Evolutionary conservation across 2,888 invertebrate genomes (phyloP).

Genomic region (Thera britannica): DNA sequence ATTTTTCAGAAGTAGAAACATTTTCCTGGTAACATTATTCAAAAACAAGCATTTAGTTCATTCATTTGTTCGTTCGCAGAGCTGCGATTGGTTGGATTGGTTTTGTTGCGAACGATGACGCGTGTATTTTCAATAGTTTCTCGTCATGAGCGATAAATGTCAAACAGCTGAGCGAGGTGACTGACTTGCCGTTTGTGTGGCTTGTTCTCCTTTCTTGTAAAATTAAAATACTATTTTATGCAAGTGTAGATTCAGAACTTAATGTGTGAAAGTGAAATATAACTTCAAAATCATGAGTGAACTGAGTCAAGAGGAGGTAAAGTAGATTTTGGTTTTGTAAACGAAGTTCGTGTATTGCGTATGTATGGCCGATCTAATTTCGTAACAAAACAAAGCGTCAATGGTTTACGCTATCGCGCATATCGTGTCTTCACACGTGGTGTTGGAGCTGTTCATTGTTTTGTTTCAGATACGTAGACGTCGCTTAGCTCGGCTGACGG

Average conservation of each 20-base stretch:
- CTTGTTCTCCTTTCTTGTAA: constrained; percentile 71
- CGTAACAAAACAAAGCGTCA: constrained; percentile 84
- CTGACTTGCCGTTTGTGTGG: constrained; percentile 81
- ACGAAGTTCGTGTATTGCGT: constrained; percentile 76
- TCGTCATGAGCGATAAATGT: constrained; percentile 79
- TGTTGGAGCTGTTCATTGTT: constrained; percentile 54
- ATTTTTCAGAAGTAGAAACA: too few relatives aligned
- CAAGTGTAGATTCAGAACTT: constrained; percentile 59
- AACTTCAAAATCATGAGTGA: constrained; percentile 88
- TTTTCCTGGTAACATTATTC: not conserved
- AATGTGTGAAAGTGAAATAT: constrained; percentile 53
- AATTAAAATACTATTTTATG: constrained; percentile 62
- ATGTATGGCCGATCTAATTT: constrained; percentile 82
- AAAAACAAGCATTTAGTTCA: not conserved
- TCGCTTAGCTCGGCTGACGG: constrained; percentile 89
- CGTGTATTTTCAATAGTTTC: constrained; percentile 83
- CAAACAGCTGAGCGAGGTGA: constrained; percentile 83
- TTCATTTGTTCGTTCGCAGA: constrained; percentile 7
- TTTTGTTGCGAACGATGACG: constrained; percentile 69
- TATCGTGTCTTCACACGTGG: constrained; percentile 63
- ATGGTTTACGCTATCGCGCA: constrained; percentile 63
- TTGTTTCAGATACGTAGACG: constrained; percentile 89
- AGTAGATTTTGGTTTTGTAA: constrained; percentile 74
- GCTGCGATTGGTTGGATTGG: constrained; percentile 30
- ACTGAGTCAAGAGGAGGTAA: constrained; percentile 95